Evolutionary conservation across 2,888 invertebrate species (phyloP).

Genomic region (Deilephila porcellus): DNA sequence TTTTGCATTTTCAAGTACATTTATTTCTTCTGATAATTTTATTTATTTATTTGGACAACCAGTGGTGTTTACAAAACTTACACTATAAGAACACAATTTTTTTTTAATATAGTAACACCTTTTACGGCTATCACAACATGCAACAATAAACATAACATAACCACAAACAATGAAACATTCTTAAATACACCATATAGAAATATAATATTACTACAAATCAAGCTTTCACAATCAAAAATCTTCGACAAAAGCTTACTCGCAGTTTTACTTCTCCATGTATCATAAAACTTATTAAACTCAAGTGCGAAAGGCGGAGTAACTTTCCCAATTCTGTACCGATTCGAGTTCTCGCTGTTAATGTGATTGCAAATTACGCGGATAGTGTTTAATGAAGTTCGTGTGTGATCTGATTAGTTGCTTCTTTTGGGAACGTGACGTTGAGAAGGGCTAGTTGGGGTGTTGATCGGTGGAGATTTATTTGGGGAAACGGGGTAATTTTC

Average conservation of each 20-base stretch:
- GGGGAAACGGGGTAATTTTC: neutral
- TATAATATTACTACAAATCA: neutral
- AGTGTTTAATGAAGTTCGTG: constrained; percentile 19
- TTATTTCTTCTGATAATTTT: too few species aligned
- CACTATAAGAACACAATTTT: too few species aligned
- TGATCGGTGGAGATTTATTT: neutral
- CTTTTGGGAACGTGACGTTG: neutral
- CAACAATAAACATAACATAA: too few species aligned
- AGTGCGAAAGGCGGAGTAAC: constrained; percentile 13
- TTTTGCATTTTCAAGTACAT: too few species aligned
- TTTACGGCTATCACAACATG: too few species aligned
- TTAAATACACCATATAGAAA: too few species aligned
- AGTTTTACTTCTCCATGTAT: neutral
- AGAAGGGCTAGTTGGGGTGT: neutral
- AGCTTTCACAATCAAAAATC: neutral
- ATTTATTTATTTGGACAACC: too few species aligned
- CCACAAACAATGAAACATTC: too few species aligned
- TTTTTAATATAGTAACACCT: too few species aligned
- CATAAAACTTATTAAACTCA: constrained; percentile 22
- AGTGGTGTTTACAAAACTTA: too few species aligned
- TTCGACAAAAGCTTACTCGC: neutral
- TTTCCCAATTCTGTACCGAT: constrained; percentile 19
- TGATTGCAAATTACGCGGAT: constrained; percentile 25
- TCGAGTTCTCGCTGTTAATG: constrained; percentile 12
- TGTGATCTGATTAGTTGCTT: constrained; percentile 10